Percentiles rank a stretch among this genome's conserved stretches.
phyloP scores from a whole-genome alignment of 2,797 vertebrate genomes.

The Scolopax rusticola region DNA sequence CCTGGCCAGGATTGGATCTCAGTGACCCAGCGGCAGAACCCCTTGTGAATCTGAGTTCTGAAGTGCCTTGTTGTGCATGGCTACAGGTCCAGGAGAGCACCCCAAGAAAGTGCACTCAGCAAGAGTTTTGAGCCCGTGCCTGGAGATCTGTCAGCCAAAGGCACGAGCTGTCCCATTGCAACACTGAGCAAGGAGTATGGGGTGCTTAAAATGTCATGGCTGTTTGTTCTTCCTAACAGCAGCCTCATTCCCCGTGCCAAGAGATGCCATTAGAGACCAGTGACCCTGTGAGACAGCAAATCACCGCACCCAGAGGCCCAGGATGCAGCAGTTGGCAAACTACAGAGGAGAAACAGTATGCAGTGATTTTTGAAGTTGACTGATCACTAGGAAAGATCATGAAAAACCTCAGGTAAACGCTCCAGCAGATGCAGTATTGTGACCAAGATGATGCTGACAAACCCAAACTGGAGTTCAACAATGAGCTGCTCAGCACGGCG shows the following conservation, averaged over 20 bases:
- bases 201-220: too few relatives aligned
- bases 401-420: not conserved
- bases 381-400: not conserved
- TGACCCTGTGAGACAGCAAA: not conserved
- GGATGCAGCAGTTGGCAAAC: not conserved
- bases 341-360: not conserved
- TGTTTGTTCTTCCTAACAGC: not conserved
- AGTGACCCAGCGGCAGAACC: not conserved
- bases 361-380: not conserved
- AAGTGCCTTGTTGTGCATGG: not conserved
- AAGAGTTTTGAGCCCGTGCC: not conserved
- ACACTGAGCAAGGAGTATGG: not conserved
- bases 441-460: not conserved
- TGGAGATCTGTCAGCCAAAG: not conserved
- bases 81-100: not conserved
- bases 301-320: not conserved
- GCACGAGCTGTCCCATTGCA: not conserved
- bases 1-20: not conserved
- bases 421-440: not conserved
- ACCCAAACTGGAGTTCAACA: not conserved
- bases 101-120: not conserved
- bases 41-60: not conserved
- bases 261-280: not conserved
- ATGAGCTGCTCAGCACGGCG: rapidly evolving
- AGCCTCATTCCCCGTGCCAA: not conserved